Evolutionary conservation across 2,888 invertebrate species (phyloP), one percentile per base, ranked within the genome.

Genomic region (Apantesis nais): DNA sequence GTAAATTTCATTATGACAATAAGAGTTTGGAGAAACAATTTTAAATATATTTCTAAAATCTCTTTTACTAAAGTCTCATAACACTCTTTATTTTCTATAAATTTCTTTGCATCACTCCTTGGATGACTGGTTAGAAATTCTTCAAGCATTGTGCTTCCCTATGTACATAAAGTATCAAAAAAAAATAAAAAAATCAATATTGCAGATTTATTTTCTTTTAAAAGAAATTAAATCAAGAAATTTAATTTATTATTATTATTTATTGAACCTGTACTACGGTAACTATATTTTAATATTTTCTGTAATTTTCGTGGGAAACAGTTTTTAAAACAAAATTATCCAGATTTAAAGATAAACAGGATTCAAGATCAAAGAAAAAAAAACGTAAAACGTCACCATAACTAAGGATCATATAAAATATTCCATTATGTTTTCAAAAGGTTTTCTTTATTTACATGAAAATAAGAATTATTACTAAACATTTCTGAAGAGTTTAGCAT

Each of bases 391-490:
- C 9, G 25, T 48, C 29, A 25, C 25, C 34, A 25, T 39, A 44
- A n/a, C 29, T 11, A 39, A 62, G 14, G 55, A 62, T 39, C 25
- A 60, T 41, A 44, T 44, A 61, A 62, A 65, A 68, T 71, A 62
- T 71, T 72, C 55, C 55, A 68, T 68, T 62, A 62, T 58, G 16
- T n/a, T 48, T 67, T 34, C 19, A 58, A 48, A 60, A 37, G 22
- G 44, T 31, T 55, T 67, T 55, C 58, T 60, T 60, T 67, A 68
- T 68, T 66, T 62, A 55, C 65, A 58, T 66, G 34, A 72, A 66
- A 72, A 72, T 58, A 64, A 29, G 19, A 37, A 5, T 60, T 62
- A 55, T 61, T 19, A n/a, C n/a, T 19, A 12, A 66, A 66, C 55
- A 66, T 66, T 48, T 58, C 19, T 34, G 16, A 62, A 60, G 67